Conservation (phyloP, 23 tunicate species). For the Styela clava region DNA sequence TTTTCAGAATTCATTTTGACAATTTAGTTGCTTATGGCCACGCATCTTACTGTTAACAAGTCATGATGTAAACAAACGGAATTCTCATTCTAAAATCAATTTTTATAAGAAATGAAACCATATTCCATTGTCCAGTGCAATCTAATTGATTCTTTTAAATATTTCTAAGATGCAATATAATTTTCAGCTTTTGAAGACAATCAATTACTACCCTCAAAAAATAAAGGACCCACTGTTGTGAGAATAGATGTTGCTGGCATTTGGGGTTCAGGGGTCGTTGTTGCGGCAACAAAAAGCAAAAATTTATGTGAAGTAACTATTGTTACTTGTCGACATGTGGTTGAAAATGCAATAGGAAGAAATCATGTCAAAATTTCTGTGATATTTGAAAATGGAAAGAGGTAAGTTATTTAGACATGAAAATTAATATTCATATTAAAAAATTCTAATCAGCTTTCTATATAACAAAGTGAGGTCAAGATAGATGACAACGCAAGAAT, state of each 20-base stretch:
- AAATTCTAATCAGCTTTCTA: too few species aligned
- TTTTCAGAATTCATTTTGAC: too few species aligned
- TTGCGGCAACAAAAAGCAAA: background rate
- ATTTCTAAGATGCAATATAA: too few species aligned
- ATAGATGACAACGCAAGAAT: too few species aligned
- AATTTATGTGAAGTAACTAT: background rate
- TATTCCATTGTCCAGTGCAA: background rate
- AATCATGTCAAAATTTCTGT: background rate
- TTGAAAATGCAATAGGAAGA: background rate
- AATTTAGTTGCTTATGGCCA: too few species aligned
- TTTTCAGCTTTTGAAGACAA: too few species aligned
- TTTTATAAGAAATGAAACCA: background rate
- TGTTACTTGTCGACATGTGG: slow-evolving; percentile 25
- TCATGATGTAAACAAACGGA: background rate
- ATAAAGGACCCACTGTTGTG: background rate
- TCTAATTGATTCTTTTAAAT: too few species aligned
- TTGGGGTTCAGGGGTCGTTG: slow-evolving; percentile 31
- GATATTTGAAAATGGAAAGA: slow-evolving; percentile 17
- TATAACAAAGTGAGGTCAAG: too few species aligned
- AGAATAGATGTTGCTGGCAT: slow-evolving; percentile 10
- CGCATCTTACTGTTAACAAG: background rate
- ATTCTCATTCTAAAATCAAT: background rate
- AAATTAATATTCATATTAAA: too few species aligned
- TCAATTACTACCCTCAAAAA: too few species aligned
- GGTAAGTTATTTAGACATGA: slow-evolving; percentile 4